phyloP scores from a whole-genome alignment of 2,113 vertebrate species.

The Odontesthes bonariensis region DNA sequence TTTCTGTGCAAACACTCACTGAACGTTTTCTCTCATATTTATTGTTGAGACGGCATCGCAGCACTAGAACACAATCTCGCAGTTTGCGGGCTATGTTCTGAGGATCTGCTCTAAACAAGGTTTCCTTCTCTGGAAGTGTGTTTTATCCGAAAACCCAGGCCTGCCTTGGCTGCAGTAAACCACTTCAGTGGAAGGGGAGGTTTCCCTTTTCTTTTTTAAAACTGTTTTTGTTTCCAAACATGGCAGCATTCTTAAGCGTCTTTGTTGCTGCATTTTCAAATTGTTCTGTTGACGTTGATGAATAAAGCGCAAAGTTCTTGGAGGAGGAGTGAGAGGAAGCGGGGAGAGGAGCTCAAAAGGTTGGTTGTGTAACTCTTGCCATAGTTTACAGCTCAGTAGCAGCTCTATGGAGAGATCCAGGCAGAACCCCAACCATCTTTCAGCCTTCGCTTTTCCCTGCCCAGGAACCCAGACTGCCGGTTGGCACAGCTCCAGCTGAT shows the following conservation, averaged over 20 bases:
- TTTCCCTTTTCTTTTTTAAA: conserved; percentile 8
- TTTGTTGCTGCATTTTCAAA: conserved; percentile 40
- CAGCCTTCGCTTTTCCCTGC: conserved; percentile 18
- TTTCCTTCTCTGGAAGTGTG: conserved; percentile 7
- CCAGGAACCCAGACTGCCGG: conserved; percentile 6
- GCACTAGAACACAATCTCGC: not conserved
- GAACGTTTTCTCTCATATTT: not conserved
- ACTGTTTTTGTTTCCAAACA: conserved; percentile 44
- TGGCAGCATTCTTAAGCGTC: conserved; percentile 39
- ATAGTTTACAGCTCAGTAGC: conserved; percentile 56
- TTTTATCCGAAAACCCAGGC: conserved; percentile 15
- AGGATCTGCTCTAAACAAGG: not conserved
- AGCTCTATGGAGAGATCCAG: conserved; percentile 54
- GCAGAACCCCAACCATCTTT: conserved; percentile 6
- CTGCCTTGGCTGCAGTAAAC: conserved; percentile 26
- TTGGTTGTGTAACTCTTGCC: conserved; percentile 54
- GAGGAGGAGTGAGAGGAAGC: conserved; percentile 62
- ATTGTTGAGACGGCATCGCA: no score
- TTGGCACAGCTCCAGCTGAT: conserved; percentile 32
- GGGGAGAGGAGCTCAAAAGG: conserved; percentile 40
- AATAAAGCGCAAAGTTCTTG: conserved; percentile 52
- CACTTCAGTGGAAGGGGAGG: conserved; percentile 12
- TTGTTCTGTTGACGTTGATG: conserved; percentile 38
- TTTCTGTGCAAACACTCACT: conserved; percentile 12
- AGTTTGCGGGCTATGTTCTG: not conserved